phyloP scores from a whole-genome alignment of 2,888 invertebrate species.

The Papilio elwesi region DNA sequence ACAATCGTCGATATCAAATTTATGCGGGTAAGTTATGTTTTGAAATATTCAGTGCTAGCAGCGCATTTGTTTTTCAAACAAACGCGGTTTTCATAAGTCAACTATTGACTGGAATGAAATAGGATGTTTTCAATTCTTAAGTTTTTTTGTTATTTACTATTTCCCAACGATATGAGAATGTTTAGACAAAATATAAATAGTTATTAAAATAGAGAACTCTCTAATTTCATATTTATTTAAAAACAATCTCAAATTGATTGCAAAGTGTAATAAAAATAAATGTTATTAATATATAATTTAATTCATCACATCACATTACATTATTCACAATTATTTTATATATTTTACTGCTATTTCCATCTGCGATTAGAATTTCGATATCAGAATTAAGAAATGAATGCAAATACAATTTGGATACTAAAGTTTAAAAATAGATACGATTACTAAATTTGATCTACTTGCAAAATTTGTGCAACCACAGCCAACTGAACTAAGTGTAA shows the following conservation, averaged over 20 bases:
- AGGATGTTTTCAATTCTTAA: constrained; percentile 6
- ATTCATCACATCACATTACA: too few species aligned
- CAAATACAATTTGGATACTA: too few species aligned
- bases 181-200: not conserved
- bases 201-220: not conserved
- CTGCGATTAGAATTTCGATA: constrained; percentile 11
- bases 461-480: constrained; percentile 30
- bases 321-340: too few species aligned
- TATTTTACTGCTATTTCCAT: not conserved
- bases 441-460: constrained; percentile 25
- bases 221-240: not conserved
- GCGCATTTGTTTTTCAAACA: constrained; percentile 24
- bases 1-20: constrained; percentile 37
- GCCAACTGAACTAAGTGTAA: constrained; percentile 11
- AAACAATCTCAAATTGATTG: too few species aligned
- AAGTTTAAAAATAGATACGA: constrained; percentile 9
- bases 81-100: not conserved
- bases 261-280: too few species aligned
- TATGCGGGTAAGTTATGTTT: constrained; percentile 41
- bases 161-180: not conserved
- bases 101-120: not conserved
- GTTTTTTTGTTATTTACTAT: constrained; percentile 1
- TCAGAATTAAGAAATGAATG: not conserved
- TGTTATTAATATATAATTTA: too few species aligned
- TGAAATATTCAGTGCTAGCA: constrained; percentile 20